Conservation (phyloP, 2,888 invertebrate genomes). For the Clusia tigrina region DNA sequence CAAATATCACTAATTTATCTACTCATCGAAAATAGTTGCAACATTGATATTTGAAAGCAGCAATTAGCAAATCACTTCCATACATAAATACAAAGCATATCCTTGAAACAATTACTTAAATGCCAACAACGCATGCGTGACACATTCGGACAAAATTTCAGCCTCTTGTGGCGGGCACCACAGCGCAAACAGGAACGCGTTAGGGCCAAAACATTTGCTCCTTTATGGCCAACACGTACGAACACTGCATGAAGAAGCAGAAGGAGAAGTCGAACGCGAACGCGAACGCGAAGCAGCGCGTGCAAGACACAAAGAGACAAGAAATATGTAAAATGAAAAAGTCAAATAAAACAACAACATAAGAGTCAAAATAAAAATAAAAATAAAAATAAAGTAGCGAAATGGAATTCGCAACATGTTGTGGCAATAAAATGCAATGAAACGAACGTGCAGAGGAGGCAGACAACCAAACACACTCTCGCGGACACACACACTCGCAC, state of each 20-base stretch:
- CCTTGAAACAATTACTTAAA: constrained; percentile 31
- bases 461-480: too few species aligned
- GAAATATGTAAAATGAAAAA: constrained; percentile 9
- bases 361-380: constrained; percentile 10
- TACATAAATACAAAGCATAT: too few species aligned
- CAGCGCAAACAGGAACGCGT: constrained; percentile 11
- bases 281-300: too few species aligned
- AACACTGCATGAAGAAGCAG: constrained; percentile 14
- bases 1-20: too few species aligned
- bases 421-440: constrained; percentile 40
- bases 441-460: constrained; percentile 36
- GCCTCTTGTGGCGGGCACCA: constrained; percentile 40
- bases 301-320: constrained; percentile 11
- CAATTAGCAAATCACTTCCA: too few species aligned
- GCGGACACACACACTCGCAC: too few species aligned
- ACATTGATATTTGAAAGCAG: too few species aligned
- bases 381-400: constrained; percentile 23
- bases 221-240: constrained; percentile 35
- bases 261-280: too few species aligned
- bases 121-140: constrained; percentile 53
- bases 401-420: constrained; percentile 40
- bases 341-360: constrained; percentile 10
- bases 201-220: constrained; percentile 48
- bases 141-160: constrained; percentile 50
- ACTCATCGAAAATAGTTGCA: too few species aligned